phyloP scores from a whole-genome alignment of 1,140 invertebrate genomes.

The Leptopilina clavipes region DNA sequence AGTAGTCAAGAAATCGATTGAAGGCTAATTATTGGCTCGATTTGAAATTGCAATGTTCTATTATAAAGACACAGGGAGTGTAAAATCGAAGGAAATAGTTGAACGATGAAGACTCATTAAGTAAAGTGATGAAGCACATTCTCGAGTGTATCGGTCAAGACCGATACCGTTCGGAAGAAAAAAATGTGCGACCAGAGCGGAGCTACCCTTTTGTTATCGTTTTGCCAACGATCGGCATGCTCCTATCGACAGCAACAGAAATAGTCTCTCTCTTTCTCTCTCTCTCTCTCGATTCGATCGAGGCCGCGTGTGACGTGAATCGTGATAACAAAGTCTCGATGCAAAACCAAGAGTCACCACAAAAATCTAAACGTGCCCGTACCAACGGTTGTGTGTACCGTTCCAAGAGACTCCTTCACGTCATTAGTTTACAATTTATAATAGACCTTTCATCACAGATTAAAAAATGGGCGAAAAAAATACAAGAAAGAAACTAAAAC shows the following conservation, averaged over 20 bases:
- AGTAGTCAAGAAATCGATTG: slow-evolving; percentile 50
- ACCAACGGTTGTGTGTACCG: not conserved
- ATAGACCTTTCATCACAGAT: not conserved
- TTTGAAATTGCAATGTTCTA: slow-evolving; percentile 45
- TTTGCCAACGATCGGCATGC: slow-evolving; percentile 41
- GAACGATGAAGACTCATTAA: slow-evolving; percentile 53
- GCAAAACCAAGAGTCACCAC: slow-evolving; percentile 51
- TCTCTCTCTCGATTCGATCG: slow-evolving; percentile 50
- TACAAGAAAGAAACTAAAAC: too few relatives aligned
- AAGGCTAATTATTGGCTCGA: slow-evolving; percentile 51
- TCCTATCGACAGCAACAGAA: slow-evolving; percentile 45
- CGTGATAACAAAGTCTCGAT: slow-evolving; percentile 50
- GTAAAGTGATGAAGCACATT: slow-evolving; percentile 56
- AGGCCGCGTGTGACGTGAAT: slow-evolving; percentile 51
- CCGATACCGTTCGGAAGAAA: not conserved
- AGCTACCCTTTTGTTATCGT: slow-evolving; percentile 37
- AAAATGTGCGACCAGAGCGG: slow-evolving; percentile 41
- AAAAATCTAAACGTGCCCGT: slow-evolving; percentile 43
- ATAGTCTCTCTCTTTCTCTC: slow-evolving; percentile 19
- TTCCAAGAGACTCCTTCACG: not conserved
- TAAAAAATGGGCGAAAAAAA: too few relatives aligned
- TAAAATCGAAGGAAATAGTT: slow-evolving; percentile 42
- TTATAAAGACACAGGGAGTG: slow-evolving; percentile 41
- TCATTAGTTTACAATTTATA: slow-evolving; percentile 1
- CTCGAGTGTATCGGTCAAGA: slow-evolving; percentile 37